phyloP scores from a whole-genome alignment of 2,113 vertebrate genomes.

The Amphiprion ocellaris region DNA sequence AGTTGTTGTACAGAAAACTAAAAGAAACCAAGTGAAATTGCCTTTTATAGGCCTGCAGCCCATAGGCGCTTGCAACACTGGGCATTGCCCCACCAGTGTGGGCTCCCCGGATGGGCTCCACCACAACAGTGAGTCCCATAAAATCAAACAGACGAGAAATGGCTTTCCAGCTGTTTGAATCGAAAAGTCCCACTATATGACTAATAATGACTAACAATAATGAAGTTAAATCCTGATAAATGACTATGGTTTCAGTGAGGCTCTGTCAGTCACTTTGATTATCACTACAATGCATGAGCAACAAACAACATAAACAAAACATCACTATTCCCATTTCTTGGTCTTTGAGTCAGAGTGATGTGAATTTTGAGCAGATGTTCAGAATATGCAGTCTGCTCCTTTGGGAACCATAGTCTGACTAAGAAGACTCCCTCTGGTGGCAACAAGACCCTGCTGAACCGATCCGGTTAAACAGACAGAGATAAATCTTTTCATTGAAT shows the following conservation, averaged over 20 bases:
- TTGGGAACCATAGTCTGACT: slow-evolving; percentile 27
- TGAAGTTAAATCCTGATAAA: slow-evolving; percentile 52
- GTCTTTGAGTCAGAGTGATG: slow-evolving; percentile 31
- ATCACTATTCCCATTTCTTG: slow-evolving; percentile 23
- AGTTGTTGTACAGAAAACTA: slow-evolving; percentile 77
- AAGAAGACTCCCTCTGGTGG: slow-evolving; percentile 82
- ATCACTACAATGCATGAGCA: slow-evolving; percentile 28
- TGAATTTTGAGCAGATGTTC: slow-evolving; percentile 62
- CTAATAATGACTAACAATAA: slow-evolving; percentile 72
- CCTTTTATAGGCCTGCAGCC: slow-evolving; percentile 74
- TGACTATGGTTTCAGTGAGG: slow-evolving; percentile 1
- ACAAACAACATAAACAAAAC: slow-evolving; percentile 47
- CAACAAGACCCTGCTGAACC: slow-evolving; percentile 23
- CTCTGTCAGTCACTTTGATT: slow-evolving; percentile 57
- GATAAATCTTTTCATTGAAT: background rate
- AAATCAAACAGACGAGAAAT: slow-evolving; percentile 53
- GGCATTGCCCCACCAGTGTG: slow-evolving; percentile 61
- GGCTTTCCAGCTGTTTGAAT: slow-evolving; percentile 64
- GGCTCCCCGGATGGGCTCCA: slow-evolving; percentile 56
- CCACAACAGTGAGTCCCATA: slow-evolving; percentile 76
- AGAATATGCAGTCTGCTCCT: slow-evolving; percentile 38
- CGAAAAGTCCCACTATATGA: slow-evolving; percentile 47
- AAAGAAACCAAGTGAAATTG: slow-evolving; percentile 54
- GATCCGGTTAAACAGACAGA: background rate
- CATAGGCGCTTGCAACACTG: slow-evolving; percentile 55